A percentile compares a stretch with the other conserved stretches of the same genome.
These are phyloP conservation scores for Cyanoramphus novaezelandiae DNA, from an alignment of 2,113 vertebrate species.

Conservation along the genomic window DNA sequence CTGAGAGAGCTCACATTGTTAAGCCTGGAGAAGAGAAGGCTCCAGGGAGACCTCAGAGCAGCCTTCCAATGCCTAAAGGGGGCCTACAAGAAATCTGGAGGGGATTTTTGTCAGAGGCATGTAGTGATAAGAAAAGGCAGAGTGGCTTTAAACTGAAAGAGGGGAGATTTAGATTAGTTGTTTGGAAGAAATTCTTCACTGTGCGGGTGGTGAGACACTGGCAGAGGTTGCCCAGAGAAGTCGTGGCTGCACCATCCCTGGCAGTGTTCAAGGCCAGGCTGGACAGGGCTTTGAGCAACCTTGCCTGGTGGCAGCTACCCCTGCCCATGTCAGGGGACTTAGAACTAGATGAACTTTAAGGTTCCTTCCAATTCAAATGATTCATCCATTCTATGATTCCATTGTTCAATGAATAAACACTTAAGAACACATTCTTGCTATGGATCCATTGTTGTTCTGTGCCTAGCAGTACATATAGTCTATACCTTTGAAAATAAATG, in stretches of 20 bases:
- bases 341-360: not conserved
- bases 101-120: not conserved
- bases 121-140: not conserved
- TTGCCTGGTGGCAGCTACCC: not conserved
- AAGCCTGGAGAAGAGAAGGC: not conserved
- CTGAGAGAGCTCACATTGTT: not conserved
- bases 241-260: not conserved
- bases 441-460: not conserved
- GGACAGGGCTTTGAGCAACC: not conserved
- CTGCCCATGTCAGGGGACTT: not conserved
- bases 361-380: not conserved
- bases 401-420: not conserved
- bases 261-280: not conserved
- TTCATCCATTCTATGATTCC: not conserved
- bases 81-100: not conserved
- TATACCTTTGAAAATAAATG: not conserved
- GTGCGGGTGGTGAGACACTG: not conserved
- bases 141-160: not conserved
- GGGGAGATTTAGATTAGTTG: not conserved
- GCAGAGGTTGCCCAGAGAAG: not conserved
- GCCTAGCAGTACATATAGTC: fast-evolving
- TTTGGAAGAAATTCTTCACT: not conserved
- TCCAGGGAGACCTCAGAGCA: not conserved
- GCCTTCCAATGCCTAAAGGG: not conserved
- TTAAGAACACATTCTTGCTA: not conserved